Base-by-base conservation (phyloP, 2,113 vertebrate species). In the Merops nubicus region DNA sequence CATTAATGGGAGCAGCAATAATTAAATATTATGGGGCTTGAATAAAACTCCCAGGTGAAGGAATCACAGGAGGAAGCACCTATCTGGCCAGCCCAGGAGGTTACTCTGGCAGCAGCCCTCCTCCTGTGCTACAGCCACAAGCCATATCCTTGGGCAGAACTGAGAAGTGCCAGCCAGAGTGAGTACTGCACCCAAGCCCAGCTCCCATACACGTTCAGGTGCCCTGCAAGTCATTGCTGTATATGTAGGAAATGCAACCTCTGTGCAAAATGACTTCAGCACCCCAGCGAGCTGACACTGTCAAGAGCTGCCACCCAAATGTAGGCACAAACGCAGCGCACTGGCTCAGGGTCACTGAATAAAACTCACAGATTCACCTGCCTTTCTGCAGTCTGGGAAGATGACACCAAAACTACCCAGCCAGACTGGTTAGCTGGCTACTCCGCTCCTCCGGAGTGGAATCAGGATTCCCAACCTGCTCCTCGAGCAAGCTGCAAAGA, bases 401-500 rank as follows among this genome's bases (percentile, higher is more conserved):
- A 63, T 4, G 19, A 68, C 64, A 88, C n/a, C 16, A 82, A 89
- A 95, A 60, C 34, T 42, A 74, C n/a, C 21, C 64, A 85, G 70
- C 36, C 88, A 85, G 65, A 36, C 90, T 9, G 51, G 85, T 78
- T 94, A 87, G 64, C 69, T 85, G 56, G 84, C 74, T 88, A 25
- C 67, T 75, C 62, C 0, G 2, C 57, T 78, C 28, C 83, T 81
- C 73, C 12, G 2, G 60, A 47, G 28, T 2, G 2, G 47, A 93
- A 82, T 82, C 60, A 68, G 69, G 80, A 91, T 78, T 92, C 78
- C 65, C 89, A 93, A 21, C 42, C 82, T 84, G 42, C 73, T 83
- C 51, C 64, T 20, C 31, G 25, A 36, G 79, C 1, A 0, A 89
- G 76, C 89, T 89, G 80, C 67, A 73, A 86, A 75, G 78, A 29